phyloP scores from a whole-genome alignment of 2,797 vertebrate species.

The Erethizon dorsatum region DNA sequence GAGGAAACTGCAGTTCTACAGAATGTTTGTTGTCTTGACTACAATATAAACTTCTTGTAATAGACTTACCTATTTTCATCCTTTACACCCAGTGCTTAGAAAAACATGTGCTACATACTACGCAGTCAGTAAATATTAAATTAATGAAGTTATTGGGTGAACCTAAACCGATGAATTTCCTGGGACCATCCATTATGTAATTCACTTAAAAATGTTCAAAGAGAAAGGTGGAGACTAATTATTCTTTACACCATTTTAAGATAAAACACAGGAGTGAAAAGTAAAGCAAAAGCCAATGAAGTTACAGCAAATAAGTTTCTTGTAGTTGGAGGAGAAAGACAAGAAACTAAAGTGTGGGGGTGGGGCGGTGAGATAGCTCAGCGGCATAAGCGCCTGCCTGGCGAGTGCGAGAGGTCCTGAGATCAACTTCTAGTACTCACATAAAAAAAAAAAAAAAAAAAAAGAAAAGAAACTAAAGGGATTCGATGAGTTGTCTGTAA shows the following conservation, averaged over 20 bases:
- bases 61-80: not conserved
- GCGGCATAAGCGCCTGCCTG: too few relatives aligned
- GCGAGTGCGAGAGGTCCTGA: too few relatives aligned
- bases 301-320: not conserved
- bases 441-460: too few relatives aligned
- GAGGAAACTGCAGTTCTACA: not conserved
- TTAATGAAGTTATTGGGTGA: not conserved
- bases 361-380: too few relatives aligned
- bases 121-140: not conserved
- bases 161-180: not conserved
- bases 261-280: not conserved
- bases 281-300: not conserved
- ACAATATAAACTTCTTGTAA: not conserved
- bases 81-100: not conserved
- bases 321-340: not conserved
- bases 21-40: not conserved
- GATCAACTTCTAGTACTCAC: too few relatives aligned
- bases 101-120: not conserved
- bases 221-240: not conserved
- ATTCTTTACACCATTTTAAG: not conserved
- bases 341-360: not conserved
- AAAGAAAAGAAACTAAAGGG: not conserved
- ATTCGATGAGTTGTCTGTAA: not conserved
- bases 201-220: not conserved
- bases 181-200: not conserved